These are phyloP conservation scores for Sparus aurata DNA, from an alignment of 2,797 vertebrate species.

Conservation along the genomic window DNA sequence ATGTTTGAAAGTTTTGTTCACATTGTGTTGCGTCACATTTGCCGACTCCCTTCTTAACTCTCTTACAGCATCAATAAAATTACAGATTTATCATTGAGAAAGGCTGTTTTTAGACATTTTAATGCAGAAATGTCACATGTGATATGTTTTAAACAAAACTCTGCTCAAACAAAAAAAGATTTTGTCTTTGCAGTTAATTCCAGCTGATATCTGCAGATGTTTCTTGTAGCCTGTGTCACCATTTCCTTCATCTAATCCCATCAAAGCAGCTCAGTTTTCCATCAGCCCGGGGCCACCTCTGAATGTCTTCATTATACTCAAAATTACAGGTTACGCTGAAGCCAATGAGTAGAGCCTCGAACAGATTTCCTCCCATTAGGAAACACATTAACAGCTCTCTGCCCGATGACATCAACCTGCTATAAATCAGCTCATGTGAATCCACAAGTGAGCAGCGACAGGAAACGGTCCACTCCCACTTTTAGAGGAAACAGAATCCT, in stretches of 20 bases:
- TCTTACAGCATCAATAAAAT: too few relatives aligned
- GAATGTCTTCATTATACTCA: constrained; percentile 30
- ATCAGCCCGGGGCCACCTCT: not conserved
- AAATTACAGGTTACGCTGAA: constrained; percentile 28
- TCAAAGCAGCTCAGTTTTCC: constrained; percentile 21
- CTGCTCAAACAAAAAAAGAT: not conserved
- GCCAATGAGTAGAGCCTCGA: constrained; percentile 7
- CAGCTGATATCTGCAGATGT: constrained; percentile 15
- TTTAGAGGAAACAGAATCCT: constrained; percentile 12
- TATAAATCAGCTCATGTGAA: constrained; percentile 44
- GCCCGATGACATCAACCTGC: constrained; percentile 50
- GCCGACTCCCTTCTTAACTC: too few relatives aligned
- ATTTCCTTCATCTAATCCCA: constrained; percentile 27
- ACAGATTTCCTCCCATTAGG: constrained; percentile 22
- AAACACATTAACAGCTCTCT: constrained; percentile 41
- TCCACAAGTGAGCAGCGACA: not conserved
- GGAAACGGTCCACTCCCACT: constrained; percentile 30
- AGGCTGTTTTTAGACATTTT: too few relatives aligned
- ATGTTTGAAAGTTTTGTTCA: too few relatives aligned
- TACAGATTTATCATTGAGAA: too few relatives aligned
- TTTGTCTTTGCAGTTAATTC: not conserved
- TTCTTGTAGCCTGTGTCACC: not conserved
- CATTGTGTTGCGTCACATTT: too few relatives aligned
- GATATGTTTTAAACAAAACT: not conserved
- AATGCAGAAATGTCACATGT: too few relatives aligned